phyloP scores from a whole-genome alignment of 2,113 vertebrate genomes.

The Calidris pygmaea region DNA sequence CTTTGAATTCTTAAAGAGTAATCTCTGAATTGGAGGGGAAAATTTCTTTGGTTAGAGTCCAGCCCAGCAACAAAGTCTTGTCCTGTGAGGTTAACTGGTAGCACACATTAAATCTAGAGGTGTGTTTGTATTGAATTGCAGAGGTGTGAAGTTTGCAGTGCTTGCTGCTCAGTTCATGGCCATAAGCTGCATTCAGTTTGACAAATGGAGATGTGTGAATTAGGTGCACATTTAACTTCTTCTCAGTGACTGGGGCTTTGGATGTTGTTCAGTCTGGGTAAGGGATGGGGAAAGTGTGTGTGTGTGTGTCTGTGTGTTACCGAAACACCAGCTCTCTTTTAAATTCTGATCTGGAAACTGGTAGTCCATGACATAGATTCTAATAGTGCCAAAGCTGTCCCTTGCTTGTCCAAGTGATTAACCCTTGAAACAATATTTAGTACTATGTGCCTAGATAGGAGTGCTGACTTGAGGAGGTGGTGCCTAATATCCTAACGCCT shows the following conservation, averaged over 20 bases:
- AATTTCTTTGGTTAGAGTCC: background rate
- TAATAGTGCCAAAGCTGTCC: background rate
- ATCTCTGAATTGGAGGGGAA: background rate
- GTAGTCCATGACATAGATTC: accelerated
- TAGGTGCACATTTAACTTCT: background rate
- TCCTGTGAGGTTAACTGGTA: background rate
- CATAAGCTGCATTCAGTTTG: accelerated
- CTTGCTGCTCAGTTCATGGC: background rate
- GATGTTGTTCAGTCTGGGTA: background rate
- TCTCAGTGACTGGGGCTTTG: background rate
- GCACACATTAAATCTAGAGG: background rate
- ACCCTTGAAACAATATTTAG: background rate
- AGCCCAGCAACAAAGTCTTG: background rate
- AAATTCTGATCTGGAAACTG: background rate
- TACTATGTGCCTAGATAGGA: background rate
- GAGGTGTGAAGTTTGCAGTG: background rate
- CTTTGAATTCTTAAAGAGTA: background rate
- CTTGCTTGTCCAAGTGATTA: background rate
- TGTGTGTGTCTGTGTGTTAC: background rate
- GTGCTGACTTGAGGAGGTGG: background rate
- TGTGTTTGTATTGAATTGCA: background rate
- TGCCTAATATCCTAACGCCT: background rate
- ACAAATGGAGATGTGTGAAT: background rate
- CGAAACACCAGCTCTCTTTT: background rate
- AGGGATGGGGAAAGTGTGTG: background rate